Percentiles rank a stretch among this genome's conserved stretches.
These are phyloP conservation scores for Gallinago solitaria DNA, from an alignment of 2,797 vertebrate genomes.

Conservation along the genomic window DNA sequence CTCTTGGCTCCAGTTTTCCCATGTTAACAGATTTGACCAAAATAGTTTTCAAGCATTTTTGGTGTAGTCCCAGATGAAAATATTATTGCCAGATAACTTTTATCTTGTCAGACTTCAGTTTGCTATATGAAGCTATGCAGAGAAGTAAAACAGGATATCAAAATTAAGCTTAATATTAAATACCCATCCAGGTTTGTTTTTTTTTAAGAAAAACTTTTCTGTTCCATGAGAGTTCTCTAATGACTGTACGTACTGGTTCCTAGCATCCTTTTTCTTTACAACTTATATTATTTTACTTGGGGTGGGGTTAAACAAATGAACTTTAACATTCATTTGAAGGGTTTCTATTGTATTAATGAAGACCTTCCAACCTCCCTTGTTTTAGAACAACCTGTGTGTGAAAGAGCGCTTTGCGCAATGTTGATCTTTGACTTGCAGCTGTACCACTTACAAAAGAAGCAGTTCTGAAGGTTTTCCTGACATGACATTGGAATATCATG, in stretches of 20 bases:
- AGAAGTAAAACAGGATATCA: not conserved
- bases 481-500: not conserved
- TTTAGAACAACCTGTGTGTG: constrained; percentile 5
- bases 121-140: not conserved
- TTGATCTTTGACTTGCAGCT: constrained; percentile 59
- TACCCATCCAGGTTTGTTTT: not conserved
- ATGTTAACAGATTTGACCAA: not conserved
- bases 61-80: not conserved
- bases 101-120: not conserved
- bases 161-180: not conserved
- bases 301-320: not conserved
- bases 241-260: constrained; percentile 8
- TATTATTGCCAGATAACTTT: not conserved
- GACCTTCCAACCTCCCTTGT: constrained; percentile 18
- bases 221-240: not conserved
- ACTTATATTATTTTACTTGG: constrained; percentile 30
- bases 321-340: constrained; percentile 10
- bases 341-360: constrained; percentile 13
- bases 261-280: not conserved
- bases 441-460: constrained; percentile 3
- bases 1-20: not conserved
- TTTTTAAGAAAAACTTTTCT: not conserved
- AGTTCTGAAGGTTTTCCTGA: constrained; percentile 19
- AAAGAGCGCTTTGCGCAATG: not conserved
- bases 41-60: not conserved